phyloP scores from a whole-genome alignment of 2,113 vertebrate species.

The Zosterops pallidus region DNA sequence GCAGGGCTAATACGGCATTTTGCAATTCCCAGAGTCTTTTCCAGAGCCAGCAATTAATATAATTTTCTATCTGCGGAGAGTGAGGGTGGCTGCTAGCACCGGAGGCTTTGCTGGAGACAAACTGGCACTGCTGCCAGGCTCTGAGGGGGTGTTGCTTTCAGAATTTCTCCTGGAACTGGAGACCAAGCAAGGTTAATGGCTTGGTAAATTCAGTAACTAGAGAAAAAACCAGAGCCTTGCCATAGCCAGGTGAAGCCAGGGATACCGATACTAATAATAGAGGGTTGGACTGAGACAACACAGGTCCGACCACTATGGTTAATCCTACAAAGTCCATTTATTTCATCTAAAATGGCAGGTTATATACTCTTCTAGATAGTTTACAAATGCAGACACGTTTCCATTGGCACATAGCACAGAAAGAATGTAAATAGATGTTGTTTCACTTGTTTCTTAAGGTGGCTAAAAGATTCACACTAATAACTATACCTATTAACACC shows the following conservation, averaged over 20 bases:
- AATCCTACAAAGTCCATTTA: no score
- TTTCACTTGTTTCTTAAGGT: no score
- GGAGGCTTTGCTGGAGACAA: neutral
- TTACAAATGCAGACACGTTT: no score
- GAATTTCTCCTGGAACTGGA: neutral
- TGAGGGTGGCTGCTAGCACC: neutral
- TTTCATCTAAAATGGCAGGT: no score
- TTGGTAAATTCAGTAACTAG: neutral
- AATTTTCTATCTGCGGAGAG: neutral
- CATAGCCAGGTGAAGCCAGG: neutral
- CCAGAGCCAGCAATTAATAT: constrained; percentile 31
- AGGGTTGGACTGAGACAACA: no score
- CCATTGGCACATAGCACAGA: no score
- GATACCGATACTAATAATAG: no score
- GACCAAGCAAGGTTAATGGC: neutral
- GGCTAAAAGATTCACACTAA: no score
- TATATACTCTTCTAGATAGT: no score
- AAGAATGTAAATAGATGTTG: no score
- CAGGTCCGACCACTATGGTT: no score
- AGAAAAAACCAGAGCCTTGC: neutral
- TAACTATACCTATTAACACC: no score
- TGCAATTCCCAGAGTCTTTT: constrained; percentile 19
- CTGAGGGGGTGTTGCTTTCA: neutral
- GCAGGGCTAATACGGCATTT: neutral
- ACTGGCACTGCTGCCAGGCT: neutral